Base-by-base conservation (phyloP, 2,797 vertebrate species). In the Fratercula arctica region DNA sequence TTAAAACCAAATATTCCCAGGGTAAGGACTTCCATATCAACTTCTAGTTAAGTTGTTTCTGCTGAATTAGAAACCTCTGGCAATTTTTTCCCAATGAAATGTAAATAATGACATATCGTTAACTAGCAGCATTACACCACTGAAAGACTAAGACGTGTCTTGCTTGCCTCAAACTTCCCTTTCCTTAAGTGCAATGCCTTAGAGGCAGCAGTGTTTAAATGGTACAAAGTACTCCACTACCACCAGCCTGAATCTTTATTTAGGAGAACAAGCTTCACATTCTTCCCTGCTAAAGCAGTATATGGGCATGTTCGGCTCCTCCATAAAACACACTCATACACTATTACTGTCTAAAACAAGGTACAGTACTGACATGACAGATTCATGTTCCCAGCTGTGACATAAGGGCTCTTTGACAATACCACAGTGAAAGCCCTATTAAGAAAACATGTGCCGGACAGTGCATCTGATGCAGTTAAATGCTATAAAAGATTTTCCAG, bases 371-470 rank as follows among this genome's bases (percentile, higher is more conserved):
- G 95, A 96, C 96, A 96, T 89, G 95, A 97, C 94, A 96, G 96
- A 97, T 96, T 96, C 96, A 95, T 96, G 96, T 95, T 95, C 96
- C 93, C 96, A 97, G 95, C 95, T 97, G 96, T 95, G 95, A 96
- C 93, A 97, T 87, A 96, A 97, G 96, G 93, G 89, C 87, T 89
- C 94, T 96, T 96, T 96, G 92, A 96, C 96, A 97, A 96, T 96
- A 41, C 72, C 89, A 87, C 92, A 95, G 84, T 95, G 86, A 93
- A 96, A 95, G 92, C 64, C 93, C 93, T 97, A 95, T 97, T 96
- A 95, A 87, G 95, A 94, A 95, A 96, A 96, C 92, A 95, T 95
- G 96, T 85, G 95, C 94, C 25, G 87, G 96, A 94, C 96, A 83
- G 94, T 56, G 35, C 76, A 96, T 96, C 90, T 95, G 96, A 95